Percentiles rank a stretch among this genome's conserved stretches.
These are phyloP conservation scores for Trachymyrmex septentrionalis DNA, from an alignment of 1,140 invertebrate genomes.

Conservation along the genomic window DNA sequence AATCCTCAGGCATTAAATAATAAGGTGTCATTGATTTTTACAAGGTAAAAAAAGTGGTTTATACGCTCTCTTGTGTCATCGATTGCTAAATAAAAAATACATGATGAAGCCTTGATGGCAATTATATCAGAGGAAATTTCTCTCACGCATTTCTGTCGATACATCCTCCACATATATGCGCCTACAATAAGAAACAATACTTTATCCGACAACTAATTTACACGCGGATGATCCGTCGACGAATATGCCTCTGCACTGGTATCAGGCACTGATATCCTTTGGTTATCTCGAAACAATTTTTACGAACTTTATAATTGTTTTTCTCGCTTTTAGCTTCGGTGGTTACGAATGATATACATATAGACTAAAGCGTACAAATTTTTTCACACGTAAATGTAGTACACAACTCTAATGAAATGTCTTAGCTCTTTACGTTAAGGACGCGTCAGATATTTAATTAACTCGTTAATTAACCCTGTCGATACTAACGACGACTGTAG, in stretches of 20 bases:
- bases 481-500: too few species aligned
- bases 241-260: neutral
- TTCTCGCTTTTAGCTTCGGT: neutral
- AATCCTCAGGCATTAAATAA: constrained; percentile 29
- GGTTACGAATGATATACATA: too few species aligned
- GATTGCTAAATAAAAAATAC: constrained; percentile 42
- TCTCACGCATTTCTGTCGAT: constrained; percentile 23
- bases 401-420: constrained; percentile 10
- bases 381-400: neutral
- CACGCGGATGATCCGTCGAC: constrained; percentile 25
- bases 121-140: constrained; percentile 26
- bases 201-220: constrained; percentile 35
- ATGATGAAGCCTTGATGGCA: constrained; percentile 37
- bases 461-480: constrained; percentile 14
- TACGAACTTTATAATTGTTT: neutral
- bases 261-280: neutral
- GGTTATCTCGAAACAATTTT: neutral
- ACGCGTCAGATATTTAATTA: neutral
- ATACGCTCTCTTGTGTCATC: constrained; percentile 31
- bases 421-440: constrained; percentile 2
- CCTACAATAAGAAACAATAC: constrained; percentile 38
- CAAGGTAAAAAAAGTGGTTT: constrained; percentile 33
- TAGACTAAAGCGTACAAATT: neutral
- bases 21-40: constrained; percentile 47
- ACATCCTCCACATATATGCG: neutral